These are phyloP conservation scores for Nannoperca australis DNA, from an alignment of 2,797 vertebrate genomes.

Conservation along the genomic window DNA sequence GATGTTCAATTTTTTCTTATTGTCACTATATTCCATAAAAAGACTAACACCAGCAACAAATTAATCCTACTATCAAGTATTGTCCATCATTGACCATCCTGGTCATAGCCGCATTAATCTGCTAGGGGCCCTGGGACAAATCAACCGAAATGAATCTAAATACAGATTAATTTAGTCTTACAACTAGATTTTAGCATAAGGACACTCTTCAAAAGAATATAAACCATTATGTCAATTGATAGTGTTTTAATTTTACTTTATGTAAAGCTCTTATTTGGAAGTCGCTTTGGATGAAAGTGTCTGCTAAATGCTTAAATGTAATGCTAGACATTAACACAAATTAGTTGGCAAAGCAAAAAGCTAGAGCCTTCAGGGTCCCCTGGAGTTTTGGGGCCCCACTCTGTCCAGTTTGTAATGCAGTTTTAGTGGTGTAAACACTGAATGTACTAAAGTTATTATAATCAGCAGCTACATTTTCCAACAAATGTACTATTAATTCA, in stretches of 20 bases:
- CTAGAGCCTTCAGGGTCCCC: neutral
- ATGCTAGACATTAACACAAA: neutral
- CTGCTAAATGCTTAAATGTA: too few relatives aligned
- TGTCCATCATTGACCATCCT: neutral
- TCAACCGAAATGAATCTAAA: neutral
- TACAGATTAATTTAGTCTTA: neutral
- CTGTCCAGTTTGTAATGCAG: neutral
- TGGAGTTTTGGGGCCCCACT: too few relatives aligned
- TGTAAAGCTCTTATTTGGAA: too few relatives aligned
- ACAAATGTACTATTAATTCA: neutral
- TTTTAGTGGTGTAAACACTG: neutral
- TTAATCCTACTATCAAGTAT: neutral
- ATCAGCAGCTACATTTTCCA: neutral
- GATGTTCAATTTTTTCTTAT: neutral
- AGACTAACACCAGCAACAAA: neutral
- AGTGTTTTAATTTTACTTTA: neutral
- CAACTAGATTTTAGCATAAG: neutral
- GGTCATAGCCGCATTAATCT: neutral
- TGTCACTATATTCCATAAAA: constrained; percentile 11
- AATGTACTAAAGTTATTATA: neutral
- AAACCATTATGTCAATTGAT: neutral
- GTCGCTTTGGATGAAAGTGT: too few relatives aligned
- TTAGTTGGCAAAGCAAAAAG: neutral
- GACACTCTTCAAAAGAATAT: neutral
- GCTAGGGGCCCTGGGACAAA: too few relatives aligned